Evolutionary conservation across 1,140 invertebrate genomes (phyloP), one percentile per base, ranked within the genome.

Genomic region (Zaprionus ornatus): DNA sequence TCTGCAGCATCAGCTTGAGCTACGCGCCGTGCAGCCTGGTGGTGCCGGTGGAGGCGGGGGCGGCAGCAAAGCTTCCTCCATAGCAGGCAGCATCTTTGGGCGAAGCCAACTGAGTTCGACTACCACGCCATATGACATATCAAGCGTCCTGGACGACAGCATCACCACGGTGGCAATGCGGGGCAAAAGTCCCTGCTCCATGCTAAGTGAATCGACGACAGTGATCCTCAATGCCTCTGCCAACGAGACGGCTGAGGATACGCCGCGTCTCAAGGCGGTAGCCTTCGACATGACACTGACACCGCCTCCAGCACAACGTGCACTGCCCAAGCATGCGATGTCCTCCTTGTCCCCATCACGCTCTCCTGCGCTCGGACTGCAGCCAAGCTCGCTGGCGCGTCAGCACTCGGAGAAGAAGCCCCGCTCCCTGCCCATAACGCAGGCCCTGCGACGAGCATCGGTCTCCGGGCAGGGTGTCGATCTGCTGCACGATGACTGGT

Each of bases 401-500:
- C 85, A 90, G 50, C 90, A 90, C 19, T 90, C 79, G 29, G 79
- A 80, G 45, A 78, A 79, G 52, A 82, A 92, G 77, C 82, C 91
- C 1, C 81, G 70, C 3, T 71, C 74, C 0, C 64, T 81, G 69
- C 88, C 79, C 0, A 21, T 85, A 37, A 79, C 79, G 3, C 78
- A 84, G 54, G 82, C 82, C 4, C 50, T 92, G 54, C 91, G 82
- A 0, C 61, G 91, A n/a, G 91, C 91, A 37, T 92, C 91, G 13
- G 84, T 91, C 72, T 79, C 85, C 1, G 68, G 59, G 59, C 80
- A 69, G 23, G 74, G 92, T 50, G 81, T 94, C 3, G 94, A 95
- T 74, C 79, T 94, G 6, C 92, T 94, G 21, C 94, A 94, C 73
- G 94, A 95, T 61, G 95, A 96, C 79, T 95, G 95, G 94, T 94